Percentiles rank a stretch among this genome's conserved stretches.
Conservation (phyloP, 1,140 invertebrate genomes). For the Amyelois transitella region DNA sequence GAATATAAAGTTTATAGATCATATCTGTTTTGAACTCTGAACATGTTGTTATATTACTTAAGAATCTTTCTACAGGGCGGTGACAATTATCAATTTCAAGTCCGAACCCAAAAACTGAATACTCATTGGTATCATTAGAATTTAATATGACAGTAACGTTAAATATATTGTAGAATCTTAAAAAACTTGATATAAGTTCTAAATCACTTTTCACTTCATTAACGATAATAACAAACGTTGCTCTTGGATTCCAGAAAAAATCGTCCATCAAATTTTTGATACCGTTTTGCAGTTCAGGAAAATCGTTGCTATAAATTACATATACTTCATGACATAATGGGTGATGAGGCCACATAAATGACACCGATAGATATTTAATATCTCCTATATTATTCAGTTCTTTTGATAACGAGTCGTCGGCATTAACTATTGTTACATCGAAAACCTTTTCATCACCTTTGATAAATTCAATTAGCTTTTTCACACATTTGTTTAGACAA, state of each 20-base stretch:
- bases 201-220: constrained; percentile 5
- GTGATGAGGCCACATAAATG: constrained; percentile 10
- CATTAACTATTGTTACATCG: background rate
- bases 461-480: background rate
- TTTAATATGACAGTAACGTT: constrained; percentile 12
- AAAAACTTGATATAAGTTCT: background rate
- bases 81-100: constrained; percentile 7
- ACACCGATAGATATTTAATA: constrained; percentile 10
- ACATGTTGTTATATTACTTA: constrained; percentile 3
- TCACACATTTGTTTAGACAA: background rate
- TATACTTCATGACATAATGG: constrained; percentile 11
- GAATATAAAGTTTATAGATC: background rate
- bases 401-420: background rate
- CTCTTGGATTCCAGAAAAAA: constrained; percentile 24
- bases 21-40: constrained; percentile 1
- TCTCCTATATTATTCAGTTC: constrained; percentile 2
- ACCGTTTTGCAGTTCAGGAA: constrained; percentile 9
- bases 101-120: constrained; percentile 6
- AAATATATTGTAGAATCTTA: constrained; percentile 8
- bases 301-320: constrained; percentile 11
- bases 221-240: constrained; percentile 16
- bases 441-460: background rate
- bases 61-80: constrained; percentile 3
- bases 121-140: background rate
- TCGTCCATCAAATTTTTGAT: constrained; percentile 10